Percentiles rank a stretch among this genome's conserved stretches.
Conservation (phyloP, 1,140 invertebrate genomes). For the Ooceraea biroi region DNA sequence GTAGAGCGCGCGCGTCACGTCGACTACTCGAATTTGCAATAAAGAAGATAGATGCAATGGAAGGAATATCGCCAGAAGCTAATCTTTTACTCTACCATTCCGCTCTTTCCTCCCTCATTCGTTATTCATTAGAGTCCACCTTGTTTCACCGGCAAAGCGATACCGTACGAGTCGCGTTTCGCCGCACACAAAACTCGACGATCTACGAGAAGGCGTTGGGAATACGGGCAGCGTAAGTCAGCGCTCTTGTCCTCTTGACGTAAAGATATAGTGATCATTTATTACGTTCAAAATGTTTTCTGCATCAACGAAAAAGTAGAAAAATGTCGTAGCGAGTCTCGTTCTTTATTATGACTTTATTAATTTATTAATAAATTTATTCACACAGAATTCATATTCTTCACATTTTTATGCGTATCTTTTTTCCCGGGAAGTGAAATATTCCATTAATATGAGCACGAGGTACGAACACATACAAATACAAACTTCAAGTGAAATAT, state of each 20-base stretch:
- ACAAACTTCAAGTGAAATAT: background rate
- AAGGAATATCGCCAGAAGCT: conserved; percentile 65
- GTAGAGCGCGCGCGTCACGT: conserved; percentile 64
- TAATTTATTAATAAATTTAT: conserved; percentile 5
- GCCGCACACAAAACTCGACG: background rate
- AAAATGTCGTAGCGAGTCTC: too few relatives aligned
- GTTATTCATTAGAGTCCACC: conserved; percentile 72
- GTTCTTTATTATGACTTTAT: too few relatives aligned
- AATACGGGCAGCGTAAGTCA: background rate
- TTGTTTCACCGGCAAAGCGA: conserved; percentile 41
- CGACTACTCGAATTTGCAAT: conserved; percentile 75
- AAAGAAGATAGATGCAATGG: conserved; percentile 75
- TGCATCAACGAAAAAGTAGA: too few relatives aligned
- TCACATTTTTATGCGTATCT: background rate
- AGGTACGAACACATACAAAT: background rate
- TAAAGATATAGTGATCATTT: conserved; percentile 15
- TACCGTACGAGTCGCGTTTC: conserved; percentile 27
- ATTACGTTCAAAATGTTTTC: conserved; percentile 19
- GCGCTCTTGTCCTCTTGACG: background rate
- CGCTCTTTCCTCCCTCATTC: conserved; percentile 62
- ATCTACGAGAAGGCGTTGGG: conserved; percentile 5
- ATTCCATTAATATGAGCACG: too few relatives aligned
- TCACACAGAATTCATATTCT: too few relatives aligned
- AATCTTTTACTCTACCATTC: conserved; percentile 69
- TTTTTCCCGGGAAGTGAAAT: too few relatives aligned